Evolutionary conservation across 2,888 invertebrate species (phyloP).

Genomic region (Caradrina clavipalpis): DNA sequence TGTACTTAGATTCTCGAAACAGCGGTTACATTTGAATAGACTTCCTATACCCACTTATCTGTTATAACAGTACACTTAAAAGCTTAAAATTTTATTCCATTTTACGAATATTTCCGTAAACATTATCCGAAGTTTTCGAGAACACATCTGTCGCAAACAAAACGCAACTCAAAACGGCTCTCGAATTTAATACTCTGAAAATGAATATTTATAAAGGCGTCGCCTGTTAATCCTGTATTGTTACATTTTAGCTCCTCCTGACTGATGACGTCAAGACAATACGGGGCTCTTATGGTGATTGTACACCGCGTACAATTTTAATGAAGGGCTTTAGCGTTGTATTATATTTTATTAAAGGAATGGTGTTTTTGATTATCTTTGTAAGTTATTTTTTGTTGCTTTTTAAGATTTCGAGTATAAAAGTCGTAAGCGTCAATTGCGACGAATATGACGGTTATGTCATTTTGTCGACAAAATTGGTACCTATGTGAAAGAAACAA

Average conservation of each 20-base stretch:
- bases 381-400: not conserved
- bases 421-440: too few species aligned
- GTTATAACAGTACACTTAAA: not conserved
- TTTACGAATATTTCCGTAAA: slow-evolving; percentile 26
- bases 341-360: not conserved
- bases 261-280: slow-evolving; percentile 89
- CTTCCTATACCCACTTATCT: not conserved
- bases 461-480: too few species aligned
- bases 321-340: not conserved
- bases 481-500: too few species aligned
- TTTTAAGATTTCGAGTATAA: not conserved
- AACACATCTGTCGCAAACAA: slow-evolving; percentile 88
- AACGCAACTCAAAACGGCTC: slow-evolving; percentile 79
- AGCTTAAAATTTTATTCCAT: not conserved
- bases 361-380: not conserved
- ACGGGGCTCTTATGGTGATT: slow-evolving; percentile 77
- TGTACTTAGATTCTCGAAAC: not conserved
- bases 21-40: not conserved
- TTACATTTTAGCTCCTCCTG: slow-evolving; percentile 86
- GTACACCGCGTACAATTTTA: slow-evolving; percentile 71
- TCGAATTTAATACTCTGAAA: slow-evolving; percentile 82
- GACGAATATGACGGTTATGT: too few species aligned
- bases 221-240: slow-evolving; percentile 89
- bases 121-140: slow-evolving; percentile 51
- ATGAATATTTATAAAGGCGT: slow-evolving; percentile 91